Base-by-base conservation (phyloP, 1,140 invertebrate species). In the Cataglyphis hispanica region DNA sequence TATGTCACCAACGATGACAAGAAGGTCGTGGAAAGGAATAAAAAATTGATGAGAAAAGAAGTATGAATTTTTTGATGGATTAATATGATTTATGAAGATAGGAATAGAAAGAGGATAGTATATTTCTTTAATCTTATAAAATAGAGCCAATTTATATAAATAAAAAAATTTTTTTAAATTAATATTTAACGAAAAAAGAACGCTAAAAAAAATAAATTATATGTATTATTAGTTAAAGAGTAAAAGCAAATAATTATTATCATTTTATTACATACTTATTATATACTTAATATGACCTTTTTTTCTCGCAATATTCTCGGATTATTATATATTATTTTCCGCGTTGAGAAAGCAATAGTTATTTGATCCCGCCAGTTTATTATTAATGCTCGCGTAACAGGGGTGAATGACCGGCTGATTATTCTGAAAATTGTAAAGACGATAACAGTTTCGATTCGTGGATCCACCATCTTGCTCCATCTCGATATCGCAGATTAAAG, bases 401-500 rank as follows among this genome's bases (percentile, higher is more conserved):
- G 3, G 66, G 60, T 81, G 67, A 60, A 74, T 74, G 43, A 83
- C 67, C 27, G 67, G n/a, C 4, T 53, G 61, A 58, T 61, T 8
- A 27, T 4, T 3, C 2, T 27, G 25, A 60, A 83, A 83, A 83
- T 74, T 61, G 25, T 10, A 60, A 37, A 25, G n/a, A 77, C 43
- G 66, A 72, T 77, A 53, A 56, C 72, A 40, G 56, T 37, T 84
- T 84, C 50, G 63, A 27, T 27, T 72, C 31, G 13, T 64, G 40
- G 53, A 84, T 46, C 34, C 67, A 61, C 50, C 72, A 58, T 74
- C 77, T 85, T 63, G 13, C 56, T 31, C 37, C 75, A 85, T 75
- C 78, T 78, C n/a, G 37, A 61, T 60, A 58, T 89, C 63, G 53
- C 56, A 72, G 87, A 89, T 88, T 88, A 88, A 86, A 74, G 78